Evolutionary conservation across 2,888 invertebrate species (phyloP), one percentile per base, ranked within the genome.

Genomic region (Schrankia costaestrigalis): DNA sequence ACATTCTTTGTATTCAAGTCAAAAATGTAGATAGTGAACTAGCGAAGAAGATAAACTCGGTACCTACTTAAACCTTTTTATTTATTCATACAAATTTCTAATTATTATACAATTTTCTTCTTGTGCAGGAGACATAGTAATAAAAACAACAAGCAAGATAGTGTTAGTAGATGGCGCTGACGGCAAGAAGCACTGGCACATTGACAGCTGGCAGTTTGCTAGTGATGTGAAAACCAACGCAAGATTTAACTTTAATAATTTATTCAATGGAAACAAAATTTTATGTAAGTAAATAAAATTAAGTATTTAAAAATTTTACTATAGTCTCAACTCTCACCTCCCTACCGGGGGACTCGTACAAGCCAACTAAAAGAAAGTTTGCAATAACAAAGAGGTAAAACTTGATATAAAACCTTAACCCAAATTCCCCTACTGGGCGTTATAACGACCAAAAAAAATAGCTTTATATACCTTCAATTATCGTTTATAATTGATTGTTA

Each of bases 191-290:
- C 84, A 86, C 63, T 85, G 81, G 82, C 71, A 78, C 42, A 61
- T 86, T 42, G 54, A 38, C 26, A 56, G 56, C 32, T 81, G 78
- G 79, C 57, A 61, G 14, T 73, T 75, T 56, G 50, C 41, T 26
- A 82, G 63, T 55, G 56, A 69, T 4, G 78, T 78, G 11, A 69
- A 76, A 46, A 75, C 75, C 1, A 56, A 66, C 24, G 67, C 78
- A 0, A 61, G 50, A 11, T 86, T 86, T 57, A 17, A 63, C 11
- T 86, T 86, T 41, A 57, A 82, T 1, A 85, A 86, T 45, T 66
- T 86, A 4, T 86, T 86, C 51, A 75, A 83, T 30, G 86, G 86
- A 6, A 84, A 86, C 57, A 66, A 72, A 39, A 25, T 63, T 1
- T 56, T 86, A 8, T 68, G 86, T 86, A 46, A 62, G 56, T n/a